These are phyloP conservation scores for Empidonax alnorum DNA, from an alignment of 2,113 vertebrate species.

Conservation along the genomic window DNA sequence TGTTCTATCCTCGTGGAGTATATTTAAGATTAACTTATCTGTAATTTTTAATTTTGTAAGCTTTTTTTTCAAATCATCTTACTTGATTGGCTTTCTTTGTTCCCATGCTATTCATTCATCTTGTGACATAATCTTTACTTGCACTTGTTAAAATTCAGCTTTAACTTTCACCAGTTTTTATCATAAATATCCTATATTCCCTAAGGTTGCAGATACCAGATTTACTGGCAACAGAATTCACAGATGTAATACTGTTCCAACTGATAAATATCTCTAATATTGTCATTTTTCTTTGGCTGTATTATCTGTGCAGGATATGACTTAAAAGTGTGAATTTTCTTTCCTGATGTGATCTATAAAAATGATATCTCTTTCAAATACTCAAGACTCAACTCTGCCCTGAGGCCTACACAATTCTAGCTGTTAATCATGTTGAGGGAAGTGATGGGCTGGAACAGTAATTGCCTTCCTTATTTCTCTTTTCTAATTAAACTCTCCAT, in stretches of 20 bases:
- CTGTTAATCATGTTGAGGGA: slow-evolving; percentile 46
- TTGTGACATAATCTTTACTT: background rate
- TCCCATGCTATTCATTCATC: background rate
- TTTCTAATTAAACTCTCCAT: slow-evolving; percentile 60
- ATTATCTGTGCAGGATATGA: slow-evolving; percentile 22
- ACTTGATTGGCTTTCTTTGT: background rate
- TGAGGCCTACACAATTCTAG: slow-evolving; percentile 39
- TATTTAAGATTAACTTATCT: background rate
- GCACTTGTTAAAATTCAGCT: background rate
- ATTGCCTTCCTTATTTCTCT: slow-evolving; percentile 38
- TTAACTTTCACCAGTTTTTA: background rate
- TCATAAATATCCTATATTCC: background rate
- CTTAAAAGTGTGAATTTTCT: background rate
- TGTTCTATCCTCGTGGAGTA: background rate
- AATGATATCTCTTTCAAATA: slow-evolving; percentile 52
- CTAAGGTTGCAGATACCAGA: slow-evolving; percentile 10
- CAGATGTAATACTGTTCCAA: slow-evolving; percentile 1
- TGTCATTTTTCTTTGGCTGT: slow-evolving; percentile 42
- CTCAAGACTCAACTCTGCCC: slow-evolving; percentile 46
- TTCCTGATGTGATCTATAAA: slow-evolving; percentile 10
- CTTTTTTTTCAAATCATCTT: background rate
- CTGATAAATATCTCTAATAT: slow-evolving; percentile 31
- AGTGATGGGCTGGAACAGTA: slow-evolving; percentile 32
- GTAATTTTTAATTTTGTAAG: background rate
- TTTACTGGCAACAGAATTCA: slow-evolving; percentile 12